Conservation (phyloP, 2,797 vertebrate genomes). For the Peromyscus melanophrys region DNA sequence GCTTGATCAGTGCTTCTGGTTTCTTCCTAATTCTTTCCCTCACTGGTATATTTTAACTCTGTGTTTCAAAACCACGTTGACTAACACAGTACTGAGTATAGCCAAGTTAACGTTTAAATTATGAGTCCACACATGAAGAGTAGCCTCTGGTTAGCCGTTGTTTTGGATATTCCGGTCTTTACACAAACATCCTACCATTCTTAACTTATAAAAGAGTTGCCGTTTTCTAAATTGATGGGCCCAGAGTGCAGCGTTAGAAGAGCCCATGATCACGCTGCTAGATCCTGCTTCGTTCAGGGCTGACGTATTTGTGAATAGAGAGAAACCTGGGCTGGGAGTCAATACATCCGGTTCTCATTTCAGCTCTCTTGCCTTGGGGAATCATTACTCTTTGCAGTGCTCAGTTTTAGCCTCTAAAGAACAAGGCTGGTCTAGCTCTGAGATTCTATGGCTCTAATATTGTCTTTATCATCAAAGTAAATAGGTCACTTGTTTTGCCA, state of each 20-base stretch:
- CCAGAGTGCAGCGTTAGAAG: not conserved
- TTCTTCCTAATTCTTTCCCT: not conserved
- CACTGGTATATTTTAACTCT: not conserved
- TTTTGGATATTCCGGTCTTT: conserved; percentile 25
- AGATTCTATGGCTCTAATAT: not conserved
- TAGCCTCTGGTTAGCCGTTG: not conserved
- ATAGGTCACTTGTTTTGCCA: not conserved
- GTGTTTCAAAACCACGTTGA: conserved; percentile 22
- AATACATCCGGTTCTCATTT: not conserved
- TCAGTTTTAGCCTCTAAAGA: not conserved
- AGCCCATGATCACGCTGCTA: not conserved
- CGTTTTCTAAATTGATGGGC: not conserved
- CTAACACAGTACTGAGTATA: not conserved
- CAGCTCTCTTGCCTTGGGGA: not conserved
- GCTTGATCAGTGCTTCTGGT: not conserved
- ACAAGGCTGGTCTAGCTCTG: not conserved
- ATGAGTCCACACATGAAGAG: not conserved
- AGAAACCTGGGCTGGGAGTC: not conserved
- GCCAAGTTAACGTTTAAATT: not conserved
- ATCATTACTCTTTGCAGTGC: not conserved
- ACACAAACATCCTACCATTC: not conserved
- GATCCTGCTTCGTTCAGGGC: not conserved
- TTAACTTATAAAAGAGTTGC: not conserved
- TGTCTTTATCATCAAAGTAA: conserved; percentile 10
- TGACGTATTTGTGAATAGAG: conserved; percentile 11